Base-by-base conservation (phyloP, 2,888 invertebrate species). In the Andrena chrysosceles region DNA sequence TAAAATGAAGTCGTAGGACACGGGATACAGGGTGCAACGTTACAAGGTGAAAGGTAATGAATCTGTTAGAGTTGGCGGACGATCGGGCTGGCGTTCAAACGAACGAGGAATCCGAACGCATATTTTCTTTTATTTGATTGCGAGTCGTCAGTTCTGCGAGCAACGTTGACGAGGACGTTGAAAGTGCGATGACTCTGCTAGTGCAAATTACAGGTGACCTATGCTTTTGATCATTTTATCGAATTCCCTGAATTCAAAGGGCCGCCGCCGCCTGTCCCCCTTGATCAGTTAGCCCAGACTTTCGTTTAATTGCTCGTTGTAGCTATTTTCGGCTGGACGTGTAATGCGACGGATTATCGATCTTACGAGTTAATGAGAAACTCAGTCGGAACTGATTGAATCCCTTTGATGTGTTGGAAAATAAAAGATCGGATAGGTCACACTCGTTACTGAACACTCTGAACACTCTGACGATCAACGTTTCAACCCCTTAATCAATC, bases 141-240 rank as follows among this genome's bases (percentile, higher is more conserved):
- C 52, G 31, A 67, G 81, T 74, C 52, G 62, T 31, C 70, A 35
- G 73, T 77, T 70, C 60, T 33, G 52, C 42, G 67, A 54, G 69
- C 20, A 26, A 8, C 52, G 56, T 54, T 77, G 81, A 77, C 77
- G 71, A 81, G 76, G 31, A 49, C 31, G 59, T 56, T 8, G 60
- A 54, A 59, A 69, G 73, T 13, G 73, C 49, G 75, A 78, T 66
- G 71, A 66, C 72, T 75, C 54, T 62, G 67, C 73, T 70, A 59
- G 67, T 49, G 48, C 60, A 77, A 71, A 86, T 86, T 86, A 85
- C 77, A 84, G 72, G 74, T 72, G 66, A 70, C 75, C 54, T 8
- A 52, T 67, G 62, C 70, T 70, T 64, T 62, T 77, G 72, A 60
- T 81, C 74, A 67, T 83, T 71, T 83, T 67, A 77, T 80, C 67